Evolutionary conservation across 1,140 invertebrate species (phyloP).

Genomic region (Yoshiicerus persimilis): DNA sequence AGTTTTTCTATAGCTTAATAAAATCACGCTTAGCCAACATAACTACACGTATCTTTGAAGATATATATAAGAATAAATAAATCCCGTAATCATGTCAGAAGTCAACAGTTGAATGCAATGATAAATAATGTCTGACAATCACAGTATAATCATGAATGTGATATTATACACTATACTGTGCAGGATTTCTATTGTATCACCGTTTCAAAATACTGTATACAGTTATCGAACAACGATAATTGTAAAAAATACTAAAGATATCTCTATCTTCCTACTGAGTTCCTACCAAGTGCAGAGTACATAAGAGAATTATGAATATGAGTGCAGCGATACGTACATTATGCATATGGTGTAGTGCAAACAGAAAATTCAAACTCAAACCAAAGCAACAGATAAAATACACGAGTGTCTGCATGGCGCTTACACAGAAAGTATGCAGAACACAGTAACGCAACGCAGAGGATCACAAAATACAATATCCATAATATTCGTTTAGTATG

Average conservation of each 20-base stretch:
- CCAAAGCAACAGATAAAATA: background rate
- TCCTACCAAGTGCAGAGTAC: background rate
- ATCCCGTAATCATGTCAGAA: background rate
- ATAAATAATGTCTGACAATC: background rate
- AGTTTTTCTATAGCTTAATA: background rate
- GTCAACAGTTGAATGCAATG: background rate
- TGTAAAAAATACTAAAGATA: background rate
- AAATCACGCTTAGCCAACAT: background rate
- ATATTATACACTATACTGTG: background rate
- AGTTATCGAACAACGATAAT: background rate
- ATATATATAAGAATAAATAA: background rate
- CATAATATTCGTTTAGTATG: background rate
- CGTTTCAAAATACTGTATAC: background rate
- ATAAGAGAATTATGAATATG: background rate
- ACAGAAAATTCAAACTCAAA: background rate
- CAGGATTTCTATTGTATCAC: background rate
- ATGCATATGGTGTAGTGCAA: background rate
- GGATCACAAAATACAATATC: no score
- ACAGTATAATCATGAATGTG: background rate
- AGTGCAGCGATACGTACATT: background rate
- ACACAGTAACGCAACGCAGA: no score
- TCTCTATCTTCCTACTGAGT: no score
- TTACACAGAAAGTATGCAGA: no score
- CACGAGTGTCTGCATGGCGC: no score
- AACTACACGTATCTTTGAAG: background rate